Evolutionary conservation across 2,113 vertebrate genomes (phyloP).

Genomic region (Psittacus erithacus): DNA sequence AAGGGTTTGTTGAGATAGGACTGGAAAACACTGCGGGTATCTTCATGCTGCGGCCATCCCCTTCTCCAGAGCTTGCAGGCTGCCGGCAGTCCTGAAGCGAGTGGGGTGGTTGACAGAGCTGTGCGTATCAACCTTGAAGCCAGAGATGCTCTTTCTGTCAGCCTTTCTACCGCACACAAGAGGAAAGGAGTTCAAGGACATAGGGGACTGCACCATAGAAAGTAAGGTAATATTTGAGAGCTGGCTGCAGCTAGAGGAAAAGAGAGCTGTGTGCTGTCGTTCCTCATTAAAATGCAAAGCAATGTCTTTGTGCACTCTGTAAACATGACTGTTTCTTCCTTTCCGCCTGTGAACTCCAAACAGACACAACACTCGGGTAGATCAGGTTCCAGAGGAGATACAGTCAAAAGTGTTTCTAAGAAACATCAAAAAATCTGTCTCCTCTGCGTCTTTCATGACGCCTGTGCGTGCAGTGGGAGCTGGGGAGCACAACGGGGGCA

Average conservation of each 20-base stretch:
- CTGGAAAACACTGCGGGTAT: not conserved
- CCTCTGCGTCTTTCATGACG: not conserved
- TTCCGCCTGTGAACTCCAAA: not conserved
- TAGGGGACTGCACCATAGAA: not conserved
- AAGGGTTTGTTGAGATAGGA: not conserved
- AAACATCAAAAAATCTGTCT: not conserved
- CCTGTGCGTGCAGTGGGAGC: not conserved
- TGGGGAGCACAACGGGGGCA: not conserved
- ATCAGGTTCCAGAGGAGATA: not conserved
- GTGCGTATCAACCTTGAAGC: not conserved
- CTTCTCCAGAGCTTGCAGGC: not conserved
- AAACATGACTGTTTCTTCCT: not conserved
- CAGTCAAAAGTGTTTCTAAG: not conserved
- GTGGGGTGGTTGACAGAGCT: not conserved
- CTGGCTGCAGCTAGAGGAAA: not conserved
- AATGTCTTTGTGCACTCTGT: not conserved
- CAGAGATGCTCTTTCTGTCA: not conserved
- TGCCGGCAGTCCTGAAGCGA: fast-evolving
- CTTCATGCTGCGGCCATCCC: not conserved
- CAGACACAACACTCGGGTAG: not conserved
- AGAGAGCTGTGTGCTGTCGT: not conserved
- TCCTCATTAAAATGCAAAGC: constrained; percentile 1
- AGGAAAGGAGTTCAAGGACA: not conserved
- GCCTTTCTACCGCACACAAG: not conserved
- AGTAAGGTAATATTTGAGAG: not conserved